phyloP scores from a whole-genome alignment of 2,797 vertebrate species.

The Sebastiscus tertius region DNA sequence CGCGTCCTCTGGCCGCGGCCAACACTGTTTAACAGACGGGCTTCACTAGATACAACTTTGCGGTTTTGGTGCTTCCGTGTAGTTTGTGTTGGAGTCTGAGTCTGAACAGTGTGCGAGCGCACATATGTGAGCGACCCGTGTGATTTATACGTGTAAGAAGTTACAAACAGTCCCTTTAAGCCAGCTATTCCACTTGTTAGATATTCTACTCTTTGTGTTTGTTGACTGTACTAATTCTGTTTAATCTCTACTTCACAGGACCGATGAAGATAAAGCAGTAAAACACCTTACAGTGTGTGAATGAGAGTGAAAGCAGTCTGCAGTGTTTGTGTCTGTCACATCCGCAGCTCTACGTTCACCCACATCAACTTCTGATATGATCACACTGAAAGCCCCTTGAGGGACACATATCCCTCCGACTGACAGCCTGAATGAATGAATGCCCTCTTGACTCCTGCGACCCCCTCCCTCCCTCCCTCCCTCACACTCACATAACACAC shows the following conservation, averaged over 20 bases:
- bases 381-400: background rate
- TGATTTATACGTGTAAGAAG: too few relatives aligned
- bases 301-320: background rate
- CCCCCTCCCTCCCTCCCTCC: background rate
- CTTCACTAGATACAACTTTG: too few relatives aligned
- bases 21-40: too few relatives aligned
- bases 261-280: background rate
- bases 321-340: background rate
- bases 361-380: background rate
- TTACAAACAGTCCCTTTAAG: too few relatives aligned
- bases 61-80: too few relatives aligned
- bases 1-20: too few relatives aligned
- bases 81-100: too few relatives aligned
- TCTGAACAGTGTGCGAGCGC: too few relatives aligned
- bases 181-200: too few relatives aligned
- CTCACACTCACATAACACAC: background rate
- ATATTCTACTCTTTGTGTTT: background rate
- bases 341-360: background rate
- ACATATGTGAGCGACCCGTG: too few relatives aligned
- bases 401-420: background rate
- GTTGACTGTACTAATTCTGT: background rate
- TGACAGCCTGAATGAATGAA: slow-evolving; percentile 7
- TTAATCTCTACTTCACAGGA: background rate
- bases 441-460: background rate
- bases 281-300: background rate